phyloP scores from a whole-genome alignment of 2,797 vertebrate species.

The Leptoclinus maculatus region DNA sequence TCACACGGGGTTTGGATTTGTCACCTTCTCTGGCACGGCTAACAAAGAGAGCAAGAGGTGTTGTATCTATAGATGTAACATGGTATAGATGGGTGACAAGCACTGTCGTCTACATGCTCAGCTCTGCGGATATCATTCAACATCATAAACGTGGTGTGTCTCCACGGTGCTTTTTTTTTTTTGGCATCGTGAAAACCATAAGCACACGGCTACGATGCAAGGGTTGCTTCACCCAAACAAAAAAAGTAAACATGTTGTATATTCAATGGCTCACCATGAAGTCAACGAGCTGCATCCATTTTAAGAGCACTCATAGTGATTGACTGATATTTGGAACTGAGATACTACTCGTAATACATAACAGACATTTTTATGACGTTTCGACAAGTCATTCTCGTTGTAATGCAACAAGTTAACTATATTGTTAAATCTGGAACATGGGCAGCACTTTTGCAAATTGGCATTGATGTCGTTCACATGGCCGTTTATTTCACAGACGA shows the following conservation, averaged over 20 bases:
- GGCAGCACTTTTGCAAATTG: not conserved
- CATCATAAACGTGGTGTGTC: not conserved
- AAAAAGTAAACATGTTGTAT: not conserved
- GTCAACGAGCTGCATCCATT: not conserved
- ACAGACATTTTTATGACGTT: not conserved
- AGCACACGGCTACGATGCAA: not conserved
- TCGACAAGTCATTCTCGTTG: not conserved
- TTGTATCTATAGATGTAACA: slow-evolving; percentile 9
- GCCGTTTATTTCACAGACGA: not conserved
- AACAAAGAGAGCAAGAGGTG: not conserved
- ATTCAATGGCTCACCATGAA: not conserved
- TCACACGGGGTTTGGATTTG: slow-evolving; percentile 14
- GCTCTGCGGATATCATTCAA: not conserved
- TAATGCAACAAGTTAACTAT: not conserved
- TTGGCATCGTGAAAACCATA: not conserved
- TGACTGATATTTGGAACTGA: not conserved
- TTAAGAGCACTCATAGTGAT: not conserved
- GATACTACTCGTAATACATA: not conserved
- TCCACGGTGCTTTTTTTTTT: not conserved
- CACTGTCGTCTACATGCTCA: not conserved
- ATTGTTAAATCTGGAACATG: not conserved
- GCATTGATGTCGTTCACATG: not conserved
- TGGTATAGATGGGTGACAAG: slow-evolving; percentile 1
- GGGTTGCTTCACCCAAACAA: not conserved
- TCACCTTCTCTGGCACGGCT: slow-evolving; percentile 4